Percentiles rank a stretch among this genome's conserved stretches.
Conservation (phyloP, 2,113 vertebrate genomes). For the Haliaeetus leucogaster region DNA sequence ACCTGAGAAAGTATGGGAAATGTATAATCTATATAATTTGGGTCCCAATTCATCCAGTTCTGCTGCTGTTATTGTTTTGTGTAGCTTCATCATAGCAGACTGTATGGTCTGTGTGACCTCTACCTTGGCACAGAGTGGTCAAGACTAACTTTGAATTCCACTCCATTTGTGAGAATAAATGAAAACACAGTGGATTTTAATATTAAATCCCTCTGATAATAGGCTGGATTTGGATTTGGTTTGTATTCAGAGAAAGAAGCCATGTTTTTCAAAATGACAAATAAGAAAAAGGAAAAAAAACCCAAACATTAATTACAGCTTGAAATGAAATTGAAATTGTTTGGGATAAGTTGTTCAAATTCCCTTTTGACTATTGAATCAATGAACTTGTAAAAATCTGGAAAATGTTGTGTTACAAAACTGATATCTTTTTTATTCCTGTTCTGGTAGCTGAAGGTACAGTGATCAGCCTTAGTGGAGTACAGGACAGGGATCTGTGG, state of each 20-base stretch:
- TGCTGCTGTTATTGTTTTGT: neutral
- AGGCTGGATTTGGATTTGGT: neutral
- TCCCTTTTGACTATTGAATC: neutral
- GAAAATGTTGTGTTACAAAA: neutral
- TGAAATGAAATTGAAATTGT: neutral
- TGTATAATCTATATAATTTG: neutral
- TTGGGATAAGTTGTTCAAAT: neutral
- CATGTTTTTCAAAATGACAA: neutral
- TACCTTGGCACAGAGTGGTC: neutral
- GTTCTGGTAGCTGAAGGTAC: neutral
- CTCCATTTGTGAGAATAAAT: neutral
- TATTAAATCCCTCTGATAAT: neutral
- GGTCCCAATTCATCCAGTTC: neutral
- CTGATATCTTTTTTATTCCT: neutral
- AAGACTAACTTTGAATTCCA: neutral
- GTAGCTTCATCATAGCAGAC: neutral
- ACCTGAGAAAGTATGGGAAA: neutral
- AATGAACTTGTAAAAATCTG: neutral
- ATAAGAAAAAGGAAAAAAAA: neutral
- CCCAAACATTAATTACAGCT: neutral
- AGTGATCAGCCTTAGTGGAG: neutral
- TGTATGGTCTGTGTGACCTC: neutral
- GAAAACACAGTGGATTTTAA: neutral
- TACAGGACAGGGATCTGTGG: neutral
- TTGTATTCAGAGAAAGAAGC: neutral